phyloP scores from a whole-genome alignment of 2,888 invertebrate genomes.

The Macaria liturata region DNA sequence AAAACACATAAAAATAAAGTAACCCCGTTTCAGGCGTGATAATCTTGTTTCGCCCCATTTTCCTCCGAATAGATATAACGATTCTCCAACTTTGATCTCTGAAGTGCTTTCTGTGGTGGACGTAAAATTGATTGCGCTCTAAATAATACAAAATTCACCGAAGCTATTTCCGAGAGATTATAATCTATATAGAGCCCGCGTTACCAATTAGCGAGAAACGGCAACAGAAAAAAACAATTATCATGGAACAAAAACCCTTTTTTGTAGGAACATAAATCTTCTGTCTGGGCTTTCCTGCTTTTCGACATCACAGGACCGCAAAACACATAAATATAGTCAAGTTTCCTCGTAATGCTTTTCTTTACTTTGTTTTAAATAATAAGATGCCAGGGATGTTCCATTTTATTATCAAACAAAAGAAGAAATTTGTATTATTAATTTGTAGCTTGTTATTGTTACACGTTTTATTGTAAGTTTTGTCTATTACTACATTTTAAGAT shows the following conservation, averaged over 20 bases:
- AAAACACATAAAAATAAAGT: too few relatives aligned
- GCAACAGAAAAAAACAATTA: conserved; percentile 52
- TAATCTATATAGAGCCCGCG: conserved; percentile 19
- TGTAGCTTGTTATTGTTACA: too few relatives aligned
- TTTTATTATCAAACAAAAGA: conserved; percentile 11
- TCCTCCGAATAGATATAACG: too few relatives aligned
- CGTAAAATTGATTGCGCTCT: too few relatives aligned
- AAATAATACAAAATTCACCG: too few relatives aligned
- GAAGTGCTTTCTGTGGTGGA: too few relatives aligned
- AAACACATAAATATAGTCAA: conserved; percentile 50
- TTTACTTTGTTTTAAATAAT: conserved; percentile 22
- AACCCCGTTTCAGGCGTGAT: too few relatives aligned
- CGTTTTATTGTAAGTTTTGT: too few relatives aligned
- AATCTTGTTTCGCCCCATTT: too few relatives aligned
- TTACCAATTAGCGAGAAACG: conserved; percentile 51
- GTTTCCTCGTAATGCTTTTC: conserved; percentile 40
- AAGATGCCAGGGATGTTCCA: conserved; percentile 16
- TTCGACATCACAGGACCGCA: conserved; percentile 56
- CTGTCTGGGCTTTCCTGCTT: conserved; percentile 48
- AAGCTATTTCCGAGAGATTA: conserved; percentile 7
- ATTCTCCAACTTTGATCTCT: too few relatives aligned
- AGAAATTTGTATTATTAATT: too few relatives aligned
- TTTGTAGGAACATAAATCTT: conserved; percentile 63
- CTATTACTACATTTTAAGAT: too few relatives aligned
- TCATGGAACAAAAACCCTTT: conserved; percentile 54